Evolutionary conservation across 2,888 invertebrate species (phyloP), one percentile per base, ranked within the genome.

Genomic region (Drosophila infuscata): DNA sequence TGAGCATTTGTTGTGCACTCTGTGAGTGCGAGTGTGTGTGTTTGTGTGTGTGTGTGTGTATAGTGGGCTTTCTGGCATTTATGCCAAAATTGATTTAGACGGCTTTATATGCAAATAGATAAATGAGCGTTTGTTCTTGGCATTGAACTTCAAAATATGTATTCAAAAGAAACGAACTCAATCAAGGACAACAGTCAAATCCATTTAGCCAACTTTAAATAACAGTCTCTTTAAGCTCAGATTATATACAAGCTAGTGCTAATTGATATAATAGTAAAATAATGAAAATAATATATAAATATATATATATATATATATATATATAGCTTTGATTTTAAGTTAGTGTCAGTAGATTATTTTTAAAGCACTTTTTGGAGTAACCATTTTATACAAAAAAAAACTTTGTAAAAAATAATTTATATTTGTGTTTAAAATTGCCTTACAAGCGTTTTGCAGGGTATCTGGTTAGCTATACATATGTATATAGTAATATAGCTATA

Each of bases 1-100:
- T 46, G 25, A 51, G 17, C 9, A 15, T 38, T n/a, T 56, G 29
- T 30, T 29, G n/a, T 43, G 15, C 35, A 12, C 12, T 17, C 0
- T 30, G 35, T 51, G 46, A 60, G 35, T 64, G 38, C 43, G 15
- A 57, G 30, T 30, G 17, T 64, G 35, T 86, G 49, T 48, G 33
- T 30, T 35, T 43, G 43, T 53, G 29, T 48, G 32, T 61, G 17
- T 69, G 15, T 11, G n/a, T 35, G 32, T 32, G 32, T 63, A 30
- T 64, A 57, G 30, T 30, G 17, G 67, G 65, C 67, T 25, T 75
- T 72, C 77, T 80, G 72, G 70, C 65, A 62, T 46, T 58, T 78
- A 17, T 54, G 66, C 68, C 71, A 75, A 78, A 78, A 53, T 48
- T 35, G 43, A 65, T 69, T 74, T 74, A 59, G 25, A 38, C 62